These are phyloP conservation scores for Dendrolimus pini DNA, from an alignment of 2,888 invertebrate species.

Conservation along the genomic window DNA sequence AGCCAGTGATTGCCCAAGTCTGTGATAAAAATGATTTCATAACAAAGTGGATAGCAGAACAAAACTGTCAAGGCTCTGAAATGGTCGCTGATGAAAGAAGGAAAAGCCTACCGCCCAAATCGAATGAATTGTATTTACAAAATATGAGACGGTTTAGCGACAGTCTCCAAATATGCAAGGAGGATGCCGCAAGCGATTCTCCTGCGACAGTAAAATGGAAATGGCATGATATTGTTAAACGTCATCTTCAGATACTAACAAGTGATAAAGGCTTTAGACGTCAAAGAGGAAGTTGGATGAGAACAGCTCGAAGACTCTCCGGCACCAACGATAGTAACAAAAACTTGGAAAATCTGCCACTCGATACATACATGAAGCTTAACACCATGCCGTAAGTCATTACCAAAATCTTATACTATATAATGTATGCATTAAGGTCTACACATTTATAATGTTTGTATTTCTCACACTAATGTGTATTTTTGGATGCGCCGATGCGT, in stretches of 20 bases:
- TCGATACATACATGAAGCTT: conserved; percentile 64
- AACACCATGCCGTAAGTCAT: conserved; percentile 68
- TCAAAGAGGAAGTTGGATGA: conserved; percentile 68
- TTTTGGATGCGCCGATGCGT: conserved; percentile 27
- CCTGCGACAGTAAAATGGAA: conserved; percentile 71
- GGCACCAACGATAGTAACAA: conserved; percentile 50
- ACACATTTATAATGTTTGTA: conserved; percentile 6
- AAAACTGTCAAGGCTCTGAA: conserved; percentile 61
- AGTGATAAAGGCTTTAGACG: conserved; percentile 66
- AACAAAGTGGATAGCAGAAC: conserved; percentile 73
- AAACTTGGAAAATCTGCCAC: conserved; percentile 44
- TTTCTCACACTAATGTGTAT: conserved; percentile 12
- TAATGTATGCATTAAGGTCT: conserved; percentile 1
- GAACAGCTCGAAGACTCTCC: conserved; percentile 62
- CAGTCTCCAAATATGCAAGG: conserved; percentile 69
- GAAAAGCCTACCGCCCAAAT: conserved; percentile 69
- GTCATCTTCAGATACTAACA: conserved; percentile 65
- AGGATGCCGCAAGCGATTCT: conserved; percentile 71
- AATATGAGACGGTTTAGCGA: conserved; percentile 72
- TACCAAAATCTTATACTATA: conserved; percentile 4
- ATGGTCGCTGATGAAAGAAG: conserved; percentile 65
- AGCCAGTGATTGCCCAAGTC: conserved; percentile 68
- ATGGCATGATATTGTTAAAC: conserved; percentile 72
- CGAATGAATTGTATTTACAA: conserved; percentile 68
- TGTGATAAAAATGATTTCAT: conserved; percentile 76